A percentile compares a stretch with the other conserved stretches of the same genome.
Evolutionary conservation across 2,797 vertebrate genomes (phyloP).

Genomic region (Calcarius lapponicus): DNA sequence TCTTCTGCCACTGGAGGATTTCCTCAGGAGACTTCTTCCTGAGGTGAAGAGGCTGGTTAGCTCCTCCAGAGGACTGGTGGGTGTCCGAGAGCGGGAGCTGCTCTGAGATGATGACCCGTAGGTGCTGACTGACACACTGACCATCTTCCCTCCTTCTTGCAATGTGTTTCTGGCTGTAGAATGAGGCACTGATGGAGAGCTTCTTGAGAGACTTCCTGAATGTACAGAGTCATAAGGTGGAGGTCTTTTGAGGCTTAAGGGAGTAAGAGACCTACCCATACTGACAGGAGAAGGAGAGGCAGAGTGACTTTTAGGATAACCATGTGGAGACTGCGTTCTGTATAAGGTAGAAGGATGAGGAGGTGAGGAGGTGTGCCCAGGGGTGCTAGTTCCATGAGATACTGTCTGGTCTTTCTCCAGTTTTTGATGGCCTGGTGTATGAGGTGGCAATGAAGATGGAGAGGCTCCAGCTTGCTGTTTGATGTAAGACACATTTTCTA

Average conservation of each 20-base stretch:
- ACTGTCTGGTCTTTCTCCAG: constrained; percentile 85
- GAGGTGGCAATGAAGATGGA: constrained; percentile 82
- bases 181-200: constrained; percentile 92
- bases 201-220: constrained; percentile 86
- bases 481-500: constrained; percentile 92
- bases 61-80: constrained; percentile 96
- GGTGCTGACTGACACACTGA: constrained; percentile 74
- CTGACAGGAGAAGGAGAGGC: constrained; percentile 95
- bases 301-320: constrained; percentile 94
- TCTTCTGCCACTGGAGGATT: constrained; percentile 91
- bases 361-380: constrained; percentile 91
- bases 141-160: constrained; percentile 88
- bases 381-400: constrained; percentile 86
- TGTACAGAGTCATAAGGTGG: constrained; percentile 91
- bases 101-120: constrained; percentile 88
- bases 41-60: constrained; percentile 97
- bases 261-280: constrained; percentile 96
- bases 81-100: constrained; percentile 92
- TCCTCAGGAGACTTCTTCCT: constrained; percentile 96
- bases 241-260: constrained; percentile 95
- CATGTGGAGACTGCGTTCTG: constrained; percentile 89
- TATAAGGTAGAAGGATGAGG: constrained; percentile 92
- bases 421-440: constrained; percentile 83
- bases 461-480: constrained; percentile 87
- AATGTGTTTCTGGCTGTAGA: constrained; percentile 86